A percentile compares a stretch with the other conserved stretches of the same genome.
Evolutionary conservation across 2,113 vertebrate genomes (phyloP).

Genomic region (Cinclus cinclus): DNA sequence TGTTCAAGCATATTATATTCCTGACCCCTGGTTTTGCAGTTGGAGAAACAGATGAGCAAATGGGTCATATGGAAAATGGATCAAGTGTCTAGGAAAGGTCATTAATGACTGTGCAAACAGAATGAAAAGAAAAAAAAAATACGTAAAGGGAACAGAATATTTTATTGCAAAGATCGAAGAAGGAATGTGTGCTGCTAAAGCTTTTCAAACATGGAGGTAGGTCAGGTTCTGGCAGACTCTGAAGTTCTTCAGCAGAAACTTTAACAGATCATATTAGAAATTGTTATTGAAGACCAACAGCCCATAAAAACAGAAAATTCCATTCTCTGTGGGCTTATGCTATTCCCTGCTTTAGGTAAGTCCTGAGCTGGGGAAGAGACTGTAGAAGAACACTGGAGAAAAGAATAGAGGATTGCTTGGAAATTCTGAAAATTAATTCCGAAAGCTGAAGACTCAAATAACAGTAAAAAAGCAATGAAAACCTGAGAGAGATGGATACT

Average conservation of each 20-base stretch:
- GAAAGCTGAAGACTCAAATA: not conserved
- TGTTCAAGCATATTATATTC: not conserved
- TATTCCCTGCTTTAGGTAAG: not conserved
- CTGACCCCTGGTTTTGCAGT: not conserved
- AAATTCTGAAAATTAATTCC: not conserved
- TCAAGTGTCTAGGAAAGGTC: not conserved
- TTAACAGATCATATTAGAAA: not conserved
- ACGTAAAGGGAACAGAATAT: not conserved
- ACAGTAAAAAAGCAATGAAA: not conserved
- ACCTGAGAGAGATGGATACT: not conserved
- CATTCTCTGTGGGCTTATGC: not conserved
- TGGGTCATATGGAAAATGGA: not conserved
- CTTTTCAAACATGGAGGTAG: not conserved
- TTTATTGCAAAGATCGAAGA: not conserved
- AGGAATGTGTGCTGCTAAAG: not conserved
- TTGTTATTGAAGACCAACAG: not conserved
- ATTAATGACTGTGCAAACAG: not conserved
- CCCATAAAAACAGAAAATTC: not conserved
- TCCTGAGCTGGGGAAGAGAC: not conserved
- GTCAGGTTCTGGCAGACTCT: not conserved
- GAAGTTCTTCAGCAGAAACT: not conserved
- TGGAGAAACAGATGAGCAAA: constrained; percentile 52
- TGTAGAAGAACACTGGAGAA: not conserved
- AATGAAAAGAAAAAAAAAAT: not conserved
- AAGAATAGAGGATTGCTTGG: not conserved